Evolutionary conservation across 2,113 vertebrate genomes (phyloP).

Genomic region (Otus sunia): DNA sequence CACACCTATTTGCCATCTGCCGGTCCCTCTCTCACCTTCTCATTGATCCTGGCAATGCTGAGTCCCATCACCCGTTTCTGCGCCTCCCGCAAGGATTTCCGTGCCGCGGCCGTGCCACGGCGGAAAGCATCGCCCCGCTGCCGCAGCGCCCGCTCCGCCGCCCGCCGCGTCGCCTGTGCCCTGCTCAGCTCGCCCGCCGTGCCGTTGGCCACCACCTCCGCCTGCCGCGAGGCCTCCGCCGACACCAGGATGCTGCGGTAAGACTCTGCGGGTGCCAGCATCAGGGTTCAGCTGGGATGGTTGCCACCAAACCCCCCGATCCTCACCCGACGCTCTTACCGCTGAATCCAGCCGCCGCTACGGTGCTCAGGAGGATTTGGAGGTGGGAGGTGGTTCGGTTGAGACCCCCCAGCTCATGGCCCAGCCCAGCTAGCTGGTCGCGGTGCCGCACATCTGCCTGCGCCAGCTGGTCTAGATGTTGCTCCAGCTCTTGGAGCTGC

Average conservation of each 20-base stretch:
- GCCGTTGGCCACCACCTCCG: constrained; percentile 7
- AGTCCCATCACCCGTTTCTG: constrained; percentile 66
- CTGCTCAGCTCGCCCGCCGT: constrained; percentile 60
- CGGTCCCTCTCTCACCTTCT: constrained; percentile 24
- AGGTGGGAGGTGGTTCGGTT: constrained; percentile 71
- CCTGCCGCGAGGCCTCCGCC: constrained; percentile 63
- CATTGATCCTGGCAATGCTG: neutral
- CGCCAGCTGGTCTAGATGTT: constrained; percentile 15
- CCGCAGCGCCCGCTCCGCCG: constrained; percentile 55
- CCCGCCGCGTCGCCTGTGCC: constrained; percentile 12
- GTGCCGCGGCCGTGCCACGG: constrained; percentile 55
- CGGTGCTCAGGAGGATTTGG: constrained; percentile 58
- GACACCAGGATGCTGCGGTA: constrained; percentile 73
- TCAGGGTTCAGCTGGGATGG: neutral
- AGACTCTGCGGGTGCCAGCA: constrained; percentile 69
- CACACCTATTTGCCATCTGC: accelerated
- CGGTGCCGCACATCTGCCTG: constrained; percentile 33
- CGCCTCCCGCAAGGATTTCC: constrained; percentile 74
- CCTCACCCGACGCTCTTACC: constrained; percentile 54
- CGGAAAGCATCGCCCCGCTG: constrained; percentile 43
- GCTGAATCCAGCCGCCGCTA: constrained; percentile 60
- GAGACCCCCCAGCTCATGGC: constrained; percentile 59
- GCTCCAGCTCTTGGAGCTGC: constrained; percentile 13
- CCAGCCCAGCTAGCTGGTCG: neutral
- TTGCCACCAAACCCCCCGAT: neutral